phyloP scores from a whole-genome alignment of 2,888 invertebrate species.

The Terebella lapidaria region DNA sequence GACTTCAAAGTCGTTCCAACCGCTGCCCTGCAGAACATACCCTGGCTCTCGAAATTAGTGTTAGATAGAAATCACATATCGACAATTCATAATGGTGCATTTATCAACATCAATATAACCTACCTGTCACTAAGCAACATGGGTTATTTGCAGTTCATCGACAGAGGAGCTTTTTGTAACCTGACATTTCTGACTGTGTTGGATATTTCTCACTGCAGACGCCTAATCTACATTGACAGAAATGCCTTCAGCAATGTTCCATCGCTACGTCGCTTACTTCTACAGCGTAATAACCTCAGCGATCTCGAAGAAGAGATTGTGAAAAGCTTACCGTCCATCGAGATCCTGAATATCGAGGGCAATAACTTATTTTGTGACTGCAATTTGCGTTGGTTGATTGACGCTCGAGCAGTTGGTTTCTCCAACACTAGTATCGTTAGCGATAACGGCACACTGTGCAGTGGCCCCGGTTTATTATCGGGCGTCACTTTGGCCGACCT shows the following conservation, averaged over 20 bases:
- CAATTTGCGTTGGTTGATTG: conserved; percentile 9
- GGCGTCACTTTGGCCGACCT: not conserved
- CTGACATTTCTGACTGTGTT: conserved; percentile 8
- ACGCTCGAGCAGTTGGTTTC: not conserved
- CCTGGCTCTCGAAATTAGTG: conserved; percentile 9
- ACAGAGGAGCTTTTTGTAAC: conserved; percentile 7
- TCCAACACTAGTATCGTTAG: not conserved
- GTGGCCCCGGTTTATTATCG: not conserved
- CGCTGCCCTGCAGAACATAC: conserved; percentile 9
- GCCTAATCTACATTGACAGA: conserved; percentile 14
- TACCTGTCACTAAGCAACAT: conserved; percentile 8
- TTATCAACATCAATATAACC: conserved; percentile 11
- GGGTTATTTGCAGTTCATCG: conserved; percentile 7
- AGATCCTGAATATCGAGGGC: not conserved
- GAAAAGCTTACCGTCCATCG: not conserved
- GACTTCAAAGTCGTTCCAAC: conserved; percentile 13
- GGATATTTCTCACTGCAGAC: conserved; percentile 9
- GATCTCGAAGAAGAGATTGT: conserved; percentile 10
- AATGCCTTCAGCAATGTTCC: conserved; percentile 13
- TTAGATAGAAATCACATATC: conserved; percentile 19
- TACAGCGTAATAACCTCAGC: conserved; percentile 8
- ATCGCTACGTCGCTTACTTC: conserved; percentile 1
- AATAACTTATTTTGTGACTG: conserved; percentile 21
- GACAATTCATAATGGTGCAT: conserved; percentile 5
- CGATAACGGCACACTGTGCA: not conserved